Percentiles rank a stretch among this genome's conserved stretches.
Conservation (phyloP, 2,888 invertebrate genomes). For the Ganaspis brasiliensis region DNA sequence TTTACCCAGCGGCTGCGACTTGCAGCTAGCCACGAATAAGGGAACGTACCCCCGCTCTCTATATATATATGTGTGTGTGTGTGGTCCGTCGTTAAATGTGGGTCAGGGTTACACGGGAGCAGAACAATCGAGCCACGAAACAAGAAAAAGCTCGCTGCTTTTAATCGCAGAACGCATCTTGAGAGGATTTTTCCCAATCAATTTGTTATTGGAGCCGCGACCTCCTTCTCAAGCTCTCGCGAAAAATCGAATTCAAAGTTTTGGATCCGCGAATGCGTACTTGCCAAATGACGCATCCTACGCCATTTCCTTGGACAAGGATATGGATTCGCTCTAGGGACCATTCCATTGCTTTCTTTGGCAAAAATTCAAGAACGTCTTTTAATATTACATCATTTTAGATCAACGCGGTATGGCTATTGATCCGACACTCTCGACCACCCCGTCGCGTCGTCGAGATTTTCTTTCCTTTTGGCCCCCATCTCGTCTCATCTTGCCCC, state of each 20-base stretch:
- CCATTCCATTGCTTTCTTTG: conserved; percentile 48
- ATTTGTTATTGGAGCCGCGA: no score
- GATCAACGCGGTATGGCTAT: conserved; percentile 66
- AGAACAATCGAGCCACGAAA: conserved; percentile 59
- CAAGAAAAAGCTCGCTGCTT: conserved; percentile 53
- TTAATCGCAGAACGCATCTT: conserved; percentile 35
- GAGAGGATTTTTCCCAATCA: conserved; percentile 15
- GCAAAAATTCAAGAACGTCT: conserved; percentile 64
- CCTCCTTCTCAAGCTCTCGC: not conserved
- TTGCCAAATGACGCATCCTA: not conserved
- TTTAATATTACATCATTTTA: conserved; percentile 60
- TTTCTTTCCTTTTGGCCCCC: conserved; percentile 54
- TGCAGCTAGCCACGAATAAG: conserved; percentile 48
- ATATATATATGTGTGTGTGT: conserved; percentile 65
- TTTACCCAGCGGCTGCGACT: conserved; percentile 60
- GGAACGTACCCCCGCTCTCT: conserved; percentile 49
- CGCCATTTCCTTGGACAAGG: not conserved
- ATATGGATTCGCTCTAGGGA: not conserved
- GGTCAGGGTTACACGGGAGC: conserved; percentile 72
- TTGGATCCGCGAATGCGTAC: not conserved
- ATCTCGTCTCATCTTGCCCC: not conserved
- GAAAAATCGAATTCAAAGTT: conserved; percentile 17
- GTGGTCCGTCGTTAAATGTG: conserved; percentile 74
- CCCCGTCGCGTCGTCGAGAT: conserved; percentile 55
- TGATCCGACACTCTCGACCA: conserved; percentile 60